A percentile compares a stretch with the other conserved stretches of the same genome.
These are phyloP conservation scores for Trypoxylus dichotomus DNA, from an alignment of 1,140 invertebrate species.

Conservation along the genomic window DNA sequence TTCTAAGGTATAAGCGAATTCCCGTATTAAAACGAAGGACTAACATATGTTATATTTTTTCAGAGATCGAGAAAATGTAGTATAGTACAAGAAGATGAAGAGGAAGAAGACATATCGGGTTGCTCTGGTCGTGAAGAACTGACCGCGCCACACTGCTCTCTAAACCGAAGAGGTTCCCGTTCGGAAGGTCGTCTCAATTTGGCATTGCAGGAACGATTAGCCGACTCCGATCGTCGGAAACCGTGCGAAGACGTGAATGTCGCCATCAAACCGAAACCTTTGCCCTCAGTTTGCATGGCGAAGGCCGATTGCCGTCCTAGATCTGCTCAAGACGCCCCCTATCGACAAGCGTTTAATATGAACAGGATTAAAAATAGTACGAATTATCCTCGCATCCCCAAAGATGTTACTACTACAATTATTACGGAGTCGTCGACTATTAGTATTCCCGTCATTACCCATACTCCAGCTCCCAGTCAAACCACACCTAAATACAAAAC, in stretches of 20 bases:
- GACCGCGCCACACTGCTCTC: slow-evolving; percentile 51
- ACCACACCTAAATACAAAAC: slow-evolving; percentile 60
- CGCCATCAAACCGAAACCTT: slow-evolving; percentile 24
- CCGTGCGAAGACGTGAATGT: slow-evolving; percentile 10
- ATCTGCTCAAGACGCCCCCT: slow-evolving; percentile 32
- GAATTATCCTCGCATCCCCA: neutral
- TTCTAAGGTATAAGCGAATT: neutral
- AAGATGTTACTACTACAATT: slow-evolving; percentile 52
- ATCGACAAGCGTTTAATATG: neutral
- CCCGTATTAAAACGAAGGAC: neutral
- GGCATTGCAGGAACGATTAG: slow-evolving; percentile 57
- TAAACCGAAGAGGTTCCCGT: slow-evolving; percentile 62
- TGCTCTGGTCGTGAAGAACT: slow-evolving; percentile 60
- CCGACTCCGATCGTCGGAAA: slow-evolving; percentile 50
- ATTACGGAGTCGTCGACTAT: slow-evolving; percentile 61
- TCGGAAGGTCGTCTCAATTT: slow-evolving; percentile 66
- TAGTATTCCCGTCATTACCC: slow-evolving; percentile 60
- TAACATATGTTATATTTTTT: slow-evolving; percentile 28
- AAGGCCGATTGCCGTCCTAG: slow-evolving; percentile 32
- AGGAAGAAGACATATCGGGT: slow-evolving; percentile 66
- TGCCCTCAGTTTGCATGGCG: slow-evolving; percentile 12
- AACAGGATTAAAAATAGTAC: slow-evolving; percentile 13
- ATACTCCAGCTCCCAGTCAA: slow-evolving; percentile 48
- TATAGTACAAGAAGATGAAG: slow-evolving; percentile 85
- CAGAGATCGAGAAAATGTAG: slow-evolving; percentile 80